Evolutionary conservation across 2,113 vertebrate species (phyloP).

Genomic region (Callopanchax toddi): DNA sequence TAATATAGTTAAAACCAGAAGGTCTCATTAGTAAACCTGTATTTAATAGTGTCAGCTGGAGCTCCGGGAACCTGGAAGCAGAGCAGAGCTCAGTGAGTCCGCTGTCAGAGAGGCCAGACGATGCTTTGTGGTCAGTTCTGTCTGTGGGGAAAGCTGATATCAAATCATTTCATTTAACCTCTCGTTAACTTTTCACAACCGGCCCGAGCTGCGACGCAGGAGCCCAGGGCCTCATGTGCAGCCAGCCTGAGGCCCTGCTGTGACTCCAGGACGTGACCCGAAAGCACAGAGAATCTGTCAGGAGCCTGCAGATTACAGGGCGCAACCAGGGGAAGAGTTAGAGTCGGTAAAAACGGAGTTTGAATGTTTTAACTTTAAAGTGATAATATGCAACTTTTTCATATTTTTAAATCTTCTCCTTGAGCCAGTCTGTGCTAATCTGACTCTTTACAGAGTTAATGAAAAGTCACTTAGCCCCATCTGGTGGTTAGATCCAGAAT

Average conservation of each 20-base stretch:
- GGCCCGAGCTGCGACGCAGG: neutral
- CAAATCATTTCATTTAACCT: slow-evolving; percentile 37
- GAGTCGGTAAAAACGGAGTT: too few species aligned
- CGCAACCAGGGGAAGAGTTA: too few species aligned
- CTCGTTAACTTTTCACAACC: slow-evolving; percentile 22
- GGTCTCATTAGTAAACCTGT: too few species aligned
- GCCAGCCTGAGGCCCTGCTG: slow-evolving; percentile 27
- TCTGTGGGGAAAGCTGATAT: slow-evolving; percentile 38
- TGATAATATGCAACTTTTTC: too few species aligned
- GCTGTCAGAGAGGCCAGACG: slow-evolving; percentile 23
- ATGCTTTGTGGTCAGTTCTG: slow-evolving; percentile 15
- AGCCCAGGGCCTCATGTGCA: slow-evolving; percentile 43
- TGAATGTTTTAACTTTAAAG: too few species aligned
- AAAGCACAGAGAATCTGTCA: slow-evolving; percentile 17
- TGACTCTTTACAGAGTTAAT: too few species aligned
- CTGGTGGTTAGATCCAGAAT: too few species aligned
- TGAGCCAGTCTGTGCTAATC: too few species aligned
- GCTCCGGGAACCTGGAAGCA: neutral
- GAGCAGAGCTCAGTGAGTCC: slow-evolving; percentile 13
- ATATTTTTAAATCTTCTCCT: too few species aligned
- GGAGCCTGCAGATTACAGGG: too few species aligned
- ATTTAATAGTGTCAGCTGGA: slow-evolving; percentile 34
- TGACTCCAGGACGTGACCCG: slow-evolving; percentile 30
- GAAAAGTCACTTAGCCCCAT: too few species aligned
- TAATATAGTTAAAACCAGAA: too few species aligned